phyloP scores from a whole-genome alignment of 2,797 vertebrate species.

The Garrulus glandarius region DNA sequence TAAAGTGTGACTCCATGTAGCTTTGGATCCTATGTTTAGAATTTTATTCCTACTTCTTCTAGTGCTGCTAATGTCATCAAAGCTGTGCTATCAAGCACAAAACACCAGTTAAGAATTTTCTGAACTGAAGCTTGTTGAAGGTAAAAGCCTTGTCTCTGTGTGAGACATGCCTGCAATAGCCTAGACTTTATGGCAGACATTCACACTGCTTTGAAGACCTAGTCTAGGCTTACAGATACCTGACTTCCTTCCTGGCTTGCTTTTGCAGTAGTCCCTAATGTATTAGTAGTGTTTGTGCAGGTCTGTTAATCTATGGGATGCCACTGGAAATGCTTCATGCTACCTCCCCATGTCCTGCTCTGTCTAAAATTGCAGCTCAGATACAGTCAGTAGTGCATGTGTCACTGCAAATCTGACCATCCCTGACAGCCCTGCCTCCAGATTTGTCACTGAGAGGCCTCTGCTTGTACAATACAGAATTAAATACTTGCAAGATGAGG shows the following conservation, averaged over 20 bases:
- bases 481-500: background rate
- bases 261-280: background rate
- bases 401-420: background rate
- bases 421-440: background rate
- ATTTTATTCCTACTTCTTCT: background rate
- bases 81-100: background rate
- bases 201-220: background rate
- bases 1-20: background rate
- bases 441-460: background rate
- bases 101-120: background rate
- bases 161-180: background rate
- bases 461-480: background rate
- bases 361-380: background rate
- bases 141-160: background rate
- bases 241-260: background rate
- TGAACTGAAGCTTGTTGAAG: background rate
- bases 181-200: background rate
- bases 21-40: background rate
- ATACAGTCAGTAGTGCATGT: fast-evolving
- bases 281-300: background rate
- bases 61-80: background rate
- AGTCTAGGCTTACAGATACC: background rate
- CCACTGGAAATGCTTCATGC: background rate
- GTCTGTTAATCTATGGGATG: background rate
- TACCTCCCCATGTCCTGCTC: background rate